Evolutionary conservation across 2,888 invertebrate genomes (phyloP).

Genomic region (Piscicola geometra): DNA sequence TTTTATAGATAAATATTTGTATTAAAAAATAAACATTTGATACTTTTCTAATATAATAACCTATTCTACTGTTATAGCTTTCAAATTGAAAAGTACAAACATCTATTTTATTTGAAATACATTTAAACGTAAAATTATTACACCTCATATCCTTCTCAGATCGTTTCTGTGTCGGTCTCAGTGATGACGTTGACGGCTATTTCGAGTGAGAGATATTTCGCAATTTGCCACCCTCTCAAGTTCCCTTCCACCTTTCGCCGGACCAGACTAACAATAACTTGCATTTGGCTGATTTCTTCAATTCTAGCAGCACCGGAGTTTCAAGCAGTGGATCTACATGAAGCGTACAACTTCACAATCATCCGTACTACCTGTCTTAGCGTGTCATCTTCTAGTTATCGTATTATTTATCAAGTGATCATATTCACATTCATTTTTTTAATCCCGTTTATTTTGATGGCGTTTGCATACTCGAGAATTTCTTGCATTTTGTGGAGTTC

Average conservation of each 20-base stretch:
- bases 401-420: slow-evolving; percentile 46
- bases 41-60: no score
- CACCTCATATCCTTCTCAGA: slow-evolving; percentile 35
- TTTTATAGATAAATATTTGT: no score
- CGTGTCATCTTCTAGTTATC: neutral
- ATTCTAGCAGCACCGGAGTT: slow-evolving; percentile 49
- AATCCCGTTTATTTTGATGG: slow-evolving; percentile 51
- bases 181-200: slow-evolving; percentile 85
- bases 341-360: slow-evolving; percentile 6
- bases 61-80: no score
- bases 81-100: no score
- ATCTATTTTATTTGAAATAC: neutral
- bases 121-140: neutral
- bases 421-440: slow-evolving; percentile 48
- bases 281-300: slow-evolving; percentile 76
- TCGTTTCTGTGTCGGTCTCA: slow-evolving; percentile 79
- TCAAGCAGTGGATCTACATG: slow-evolving; percentile 44
- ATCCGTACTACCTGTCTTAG: neutral
- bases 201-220: slow-evolving; percentile 89
- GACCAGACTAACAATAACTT: slow-evolving; percentile 73
- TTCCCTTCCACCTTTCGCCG: slow-evolving; percentile 78
- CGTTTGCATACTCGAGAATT: slow-evolving; percentile 49
- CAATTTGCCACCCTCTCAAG: slow-evolving; percentile 82
- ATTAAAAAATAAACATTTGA: no score
- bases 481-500: slow-evolving; percentile 50